These are phyloP conservation scores for Diacarnus erythraeanus DNA, from an alignment of 37 sponge, comb jelly and placozoan genomes.

Conservation along the genomic window DNA sequence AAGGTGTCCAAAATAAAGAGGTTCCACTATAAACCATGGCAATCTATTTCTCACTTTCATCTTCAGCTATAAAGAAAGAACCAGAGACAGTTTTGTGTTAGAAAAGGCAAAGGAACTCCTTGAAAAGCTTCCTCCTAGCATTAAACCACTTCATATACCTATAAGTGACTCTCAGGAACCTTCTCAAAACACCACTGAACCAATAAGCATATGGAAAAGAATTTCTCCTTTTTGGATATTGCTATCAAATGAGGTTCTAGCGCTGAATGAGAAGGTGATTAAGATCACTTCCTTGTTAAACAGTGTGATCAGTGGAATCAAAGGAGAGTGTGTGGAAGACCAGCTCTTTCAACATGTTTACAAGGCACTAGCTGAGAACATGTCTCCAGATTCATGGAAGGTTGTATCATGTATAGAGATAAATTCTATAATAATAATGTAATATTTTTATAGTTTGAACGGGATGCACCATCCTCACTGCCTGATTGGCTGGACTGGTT, in stretches of 20 bases:
- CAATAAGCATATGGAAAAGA: not conserved
- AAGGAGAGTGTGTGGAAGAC: not conserved
- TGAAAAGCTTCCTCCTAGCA: not conserved
- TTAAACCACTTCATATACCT: not conserved
- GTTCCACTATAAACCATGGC: no score
- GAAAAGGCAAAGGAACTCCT: not conserved
- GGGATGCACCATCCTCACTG: not conserved
- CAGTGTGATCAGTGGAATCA: not conserved
- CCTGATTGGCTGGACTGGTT: constrained; percentile 9
- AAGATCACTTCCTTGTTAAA: not conserved
- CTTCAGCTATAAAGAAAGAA: not conserved
- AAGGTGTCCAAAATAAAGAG: no score
- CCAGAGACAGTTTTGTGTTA: not conserved
- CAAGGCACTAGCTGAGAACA: constrained; percentile 5
- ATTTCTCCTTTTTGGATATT: constrained; percentile 30
- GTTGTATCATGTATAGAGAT: not conserved
- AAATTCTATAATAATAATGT: not conserved
- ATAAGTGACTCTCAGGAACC: no score
- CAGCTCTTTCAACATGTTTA: not conserved
- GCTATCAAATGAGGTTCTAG: constrained; percentile 4
- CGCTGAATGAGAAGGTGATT: constrained; percentile 1
- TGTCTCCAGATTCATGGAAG: constrained; percentile 19
- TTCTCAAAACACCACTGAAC: not conserved
- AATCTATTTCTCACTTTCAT: not conserved
- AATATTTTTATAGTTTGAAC: not conserved